phyloP scores from a whole-genome alignment of 1,140 invertebrate species.

The Episyrphus balteatus region DNA sequence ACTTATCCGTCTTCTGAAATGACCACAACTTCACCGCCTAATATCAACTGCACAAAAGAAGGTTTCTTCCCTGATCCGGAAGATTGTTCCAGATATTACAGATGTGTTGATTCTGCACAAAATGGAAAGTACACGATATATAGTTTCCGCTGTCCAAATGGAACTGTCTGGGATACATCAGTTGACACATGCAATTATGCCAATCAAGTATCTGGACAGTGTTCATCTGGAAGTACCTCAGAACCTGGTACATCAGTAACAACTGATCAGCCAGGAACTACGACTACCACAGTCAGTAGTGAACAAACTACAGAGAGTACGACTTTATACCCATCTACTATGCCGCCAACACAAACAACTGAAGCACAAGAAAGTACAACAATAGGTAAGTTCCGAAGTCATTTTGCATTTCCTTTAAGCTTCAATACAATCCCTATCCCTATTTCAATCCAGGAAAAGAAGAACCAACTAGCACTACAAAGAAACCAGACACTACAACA shows the following conservation, averaged over 20 bases:
- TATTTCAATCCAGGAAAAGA: too few species aligned
- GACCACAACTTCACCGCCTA: conserved; percentile 14
- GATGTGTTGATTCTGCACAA: conserved; percentile 47
- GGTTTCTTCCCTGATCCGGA: conserved; percentile 27
- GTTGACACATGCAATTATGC: conserved; percentile 48
- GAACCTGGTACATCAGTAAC: conserved; percentile 9
- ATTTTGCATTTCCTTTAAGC: neutral
- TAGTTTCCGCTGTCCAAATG: conserved; percentile 49
- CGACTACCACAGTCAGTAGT: too few species aligned
- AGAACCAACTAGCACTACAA: neutral
- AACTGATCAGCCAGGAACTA: too few species aligned
- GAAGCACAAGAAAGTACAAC: conserved; percentile 1
- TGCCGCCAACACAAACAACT: conserved; percentile 7
- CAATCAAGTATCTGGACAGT: conserved; percentile 24
- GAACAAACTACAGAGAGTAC: conserved; percentile 18
- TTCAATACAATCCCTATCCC: too few species aligned
- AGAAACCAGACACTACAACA: conserved; percentile 7
- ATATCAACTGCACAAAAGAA: conserved; percentile 20
- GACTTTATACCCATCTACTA: conserved; percentile 7
- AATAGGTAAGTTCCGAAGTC: neutral
- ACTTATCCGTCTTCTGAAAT: conserved; percentile 12
- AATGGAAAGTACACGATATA: conserved; percentile 43
- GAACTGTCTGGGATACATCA: conserved; percentile 54
- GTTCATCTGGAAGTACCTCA: conserved; percentile 13
- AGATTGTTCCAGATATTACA: conserved; percentile 57